Evolutionary conservation across 2,113 vertebrate genomes (phyloP), one percentile per base, ranked within the genome.

Genomic region (Elachura formosa): DNA sequence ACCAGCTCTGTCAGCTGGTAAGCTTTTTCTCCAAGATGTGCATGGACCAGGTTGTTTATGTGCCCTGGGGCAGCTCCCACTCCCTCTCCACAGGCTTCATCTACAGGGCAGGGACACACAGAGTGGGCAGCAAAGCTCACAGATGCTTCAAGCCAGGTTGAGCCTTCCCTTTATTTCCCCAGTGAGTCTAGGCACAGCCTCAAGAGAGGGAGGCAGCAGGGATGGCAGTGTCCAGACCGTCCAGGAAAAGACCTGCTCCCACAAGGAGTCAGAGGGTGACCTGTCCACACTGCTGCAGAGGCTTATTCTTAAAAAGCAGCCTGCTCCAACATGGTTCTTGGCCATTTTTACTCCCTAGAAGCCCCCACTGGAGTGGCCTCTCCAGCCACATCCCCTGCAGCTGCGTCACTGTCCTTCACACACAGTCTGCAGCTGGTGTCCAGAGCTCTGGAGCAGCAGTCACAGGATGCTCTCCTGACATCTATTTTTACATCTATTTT

Each of bases 1-100:
- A 64, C 58, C 49, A 68, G 24, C 59, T 43, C 69, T 72, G 73
- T 51, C 89, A 75, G 80, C 36, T 41, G 12, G 48, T 48, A 17
- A 29, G 17, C n/a, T 68, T 93, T 55, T 48, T 52, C 72, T 75
- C 15, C 29, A 16, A 78, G 59, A 40, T 45, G 13, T 34, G 72
- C 0, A 0, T 61, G 63, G 64, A 72, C 25, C 8, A 19, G 11
- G 17, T 59, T 16, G 2, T 24, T n/a, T 69, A 5, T 34, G 16
- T 31, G 36, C 38, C 33, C 29, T 66, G 41, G 16, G 46, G n/a
- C 29, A 73, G 8, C 34, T 92, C 59, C 31, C 62, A 10, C 33
- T 62, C 58, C 76, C 9, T 88, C 33, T 28, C 11, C 5, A 1
- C 10, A 29, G 24, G 33, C 7, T 87, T 41, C 25, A 9, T 81